Conservation (phyloP, 2,797 vertebrate genomes). For the Spinus pinus region DNA sequence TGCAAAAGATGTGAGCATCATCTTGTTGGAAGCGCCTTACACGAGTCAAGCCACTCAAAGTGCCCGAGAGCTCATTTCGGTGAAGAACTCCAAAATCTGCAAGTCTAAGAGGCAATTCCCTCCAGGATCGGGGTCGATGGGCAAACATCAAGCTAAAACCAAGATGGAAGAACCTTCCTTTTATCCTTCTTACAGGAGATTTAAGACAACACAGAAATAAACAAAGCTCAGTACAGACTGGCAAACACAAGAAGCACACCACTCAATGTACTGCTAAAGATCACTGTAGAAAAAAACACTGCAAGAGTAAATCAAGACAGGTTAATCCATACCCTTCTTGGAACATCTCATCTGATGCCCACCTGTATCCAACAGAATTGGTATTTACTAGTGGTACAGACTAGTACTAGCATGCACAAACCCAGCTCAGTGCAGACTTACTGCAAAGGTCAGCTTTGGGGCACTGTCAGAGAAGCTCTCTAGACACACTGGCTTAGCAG, state of each 20-base stretch:
- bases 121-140: conserved; percentile 92
- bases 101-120: conserved; percentile 89
- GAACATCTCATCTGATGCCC: neutral
- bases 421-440: neutral
- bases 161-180: neutral
- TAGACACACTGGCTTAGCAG: neutral
- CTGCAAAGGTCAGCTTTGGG: neutral
- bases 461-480: neutral
- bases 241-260: neutral
- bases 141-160: conserved; percentile 88
- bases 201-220: neutral
- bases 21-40: conserved; percentile 96
- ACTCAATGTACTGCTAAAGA: neutral
- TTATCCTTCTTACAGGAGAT: neutral
- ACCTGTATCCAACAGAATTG: neutral
- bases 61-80: conserved; percentile 89
- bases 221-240: neutral
- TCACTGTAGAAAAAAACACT: neutral
- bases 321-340: neutral
- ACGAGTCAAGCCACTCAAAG: conserved; percentile 88
- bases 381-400: neutral
- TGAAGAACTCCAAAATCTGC: conserved; percentile 96
- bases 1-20: conserved; percentile 97
- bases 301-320: neutral
- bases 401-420: neutral